Evolutionary conservation across 2,797 vertebrate species (phyloP).

Genomic region (Holocentrus rufus): DNA sequence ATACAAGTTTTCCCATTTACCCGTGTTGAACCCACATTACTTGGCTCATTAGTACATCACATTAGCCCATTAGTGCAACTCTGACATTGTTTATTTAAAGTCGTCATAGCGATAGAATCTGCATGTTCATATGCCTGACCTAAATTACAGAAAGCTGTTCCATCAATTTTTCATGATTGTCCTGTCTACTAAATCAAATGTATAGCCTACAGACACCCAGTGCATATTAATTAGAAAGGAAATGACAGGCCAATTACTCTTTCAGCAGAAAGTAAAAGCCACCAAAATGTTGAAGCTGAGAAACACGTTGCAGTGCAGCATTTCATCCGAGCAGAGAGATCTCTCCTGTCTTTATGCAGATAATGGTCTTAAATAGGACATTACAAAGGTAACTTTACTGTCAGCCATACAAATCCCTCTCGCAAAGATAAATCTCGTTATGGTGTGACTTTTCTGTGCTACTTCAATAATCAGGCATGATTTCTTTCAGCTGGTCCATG

Average conservation of each 20-base stretch:
- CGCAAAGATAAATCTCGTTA: conserved; percentile 31
- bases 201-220: conserved; percentile 70
- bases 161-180: conserved; percentile 77
- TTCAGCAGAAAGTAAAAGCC: conserved; percentile 56
- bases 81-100: conserved; percentile 64
- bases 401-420: conserved; percentile 16
- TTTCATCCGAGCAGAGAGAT: conserved; percentile 5
- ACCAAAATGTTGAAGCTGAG: conserved; percentile 23
- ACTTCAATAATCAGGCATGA: background rate
- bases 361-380: conserved; percentile 9
- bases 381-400: conserved; percentile 6
- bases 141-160: conserved; percentile 62
- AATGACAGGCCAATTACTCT: conserved; percentile 76
- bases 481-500: background rate
- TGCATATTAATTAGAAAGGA: conserved; percentile 74
- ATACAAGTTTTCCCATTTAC: conserved; percentile 51
- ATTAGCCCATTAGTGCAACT: conserved; percentile 35
- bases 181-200: conserved; percentile 70
- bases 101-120: conserved; percentile 52
- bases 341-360: conserved; percentile 14
- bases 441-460: conserved; percentile 30
- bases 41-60: conserved; percentile 39
- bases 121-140: conserved; percentile 55
- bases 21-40: conserved; percentile 36
- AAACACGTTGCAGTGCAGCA: conserved; percentile 2